A percentile compares a stretch with the other conserved stretches of the same genome.
Evolutionary conservation across 2,113 vertebrate species (phyloP).

Genomic region (Bujurquina vittata): DNA sequence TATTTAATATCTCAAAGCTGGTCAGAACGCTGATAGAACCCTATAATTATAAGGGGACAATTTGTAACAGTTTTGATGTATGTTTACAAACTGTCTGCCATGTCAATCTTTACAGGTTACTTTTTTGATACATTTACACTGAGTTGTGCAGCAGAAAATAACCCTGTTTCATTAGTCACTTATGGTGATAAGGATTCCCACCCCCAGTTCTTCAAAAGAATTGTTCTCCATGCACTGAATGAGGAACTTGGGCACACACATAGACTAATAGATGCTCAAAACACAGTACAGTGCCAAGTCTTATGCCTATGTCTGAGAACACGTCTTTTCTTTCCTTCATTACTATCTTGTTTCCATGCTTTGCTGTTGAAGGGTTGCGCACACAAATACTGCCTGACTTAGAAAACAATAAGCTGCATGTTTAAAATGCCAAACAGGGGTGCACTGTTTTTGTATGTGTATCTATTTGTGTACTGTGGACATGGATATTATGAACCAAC

Average conservation of each 20-base stretch:
- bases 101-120: neutral
- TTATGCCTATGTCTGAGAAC: neutral
- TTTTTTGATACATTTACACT: neutral
- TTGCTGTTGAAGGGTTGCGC: neutral
- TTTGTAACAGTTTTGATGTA: neutral
- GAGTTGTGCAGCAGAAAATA: neutral
- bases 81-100: neutral
- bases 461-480: neutral
- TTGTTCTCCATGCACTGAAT: neutral
- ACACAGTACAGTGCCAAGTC: neutral
- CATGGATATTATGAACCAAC: neutral
- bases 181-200: neutral
- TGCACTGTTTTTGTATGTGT: too few relatives aligned
- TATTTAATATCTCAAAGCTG: too few relatives aligned
- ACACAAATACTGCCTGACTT: neutral
- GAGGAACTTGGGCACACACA: neutral
- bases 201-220: neutral
- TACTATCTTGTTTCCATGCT: neutral
- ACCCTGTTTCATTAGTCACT: neutral
- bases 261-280: neutral
- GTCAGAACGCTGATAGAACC: too few relatives aligned
- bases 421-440: neutral
- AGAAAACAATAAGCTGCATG: neutral
- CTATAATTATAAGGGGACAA: too few relatives aligned
- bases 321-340: neutral